Conservation (phyloP, 1,140 invertebrate genomes). For the Papilio glaucus region DNA sequence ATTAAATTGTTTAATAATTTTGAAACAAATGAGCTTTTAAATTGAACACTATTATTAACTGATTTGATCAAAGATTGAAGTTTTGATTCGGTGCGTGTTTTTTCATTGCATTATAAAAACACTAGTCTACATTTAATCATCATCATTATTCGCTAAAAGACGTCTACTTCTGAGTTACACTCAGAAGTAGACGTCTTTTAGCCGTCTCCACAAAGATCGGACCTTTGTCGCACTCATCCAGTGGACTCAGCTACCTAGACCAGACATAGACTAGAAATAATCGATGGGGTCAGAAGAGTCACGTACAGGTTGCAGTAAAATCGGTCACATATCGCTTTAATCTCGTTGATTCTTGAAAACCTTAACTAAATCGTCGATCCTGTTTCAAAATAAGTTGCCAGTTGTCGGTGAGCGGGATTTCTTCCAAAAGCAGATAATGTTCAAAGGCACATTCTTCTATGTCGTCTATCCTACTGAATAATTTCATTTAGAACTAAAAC, state of each 20-base stretch:
- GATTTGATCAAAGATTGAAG: neutral
- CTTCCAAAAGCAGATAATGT: neutral
- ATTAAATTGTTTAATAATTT: constrained; percentile 14
- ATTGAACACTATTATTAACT: neutral
- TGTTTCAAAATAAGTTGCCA: neutral
- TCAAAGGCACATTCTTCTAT: neutral
- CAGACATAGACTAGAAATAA: no score
- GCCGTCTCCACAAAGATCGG: no score
- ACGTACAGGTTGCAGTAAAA: no score
- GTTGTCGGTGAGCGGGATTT: neutral
- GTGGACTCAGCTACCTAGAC: no score
- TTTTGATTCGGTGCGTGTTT: neutral
- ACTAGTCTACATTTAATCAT: neutral
- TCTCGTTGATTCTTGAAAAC: no score
- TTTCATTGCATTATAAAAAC: neutral
- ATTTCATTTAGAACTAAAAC: neutral
- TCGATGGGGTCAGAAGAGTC: no score
- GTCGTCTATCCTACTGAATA: neutral
- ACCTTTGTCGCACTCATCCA: no score
- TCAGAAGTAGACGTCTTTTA: no score
- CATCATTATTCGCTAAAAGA: neutral
- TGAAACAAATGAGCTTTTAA: neutral
- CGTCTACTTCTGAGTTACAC: no score
- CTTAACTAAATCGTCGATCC: no score
- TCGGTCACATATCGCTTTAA: no score